A percentile compares a stretch with the other conserved stretches of the same genome.
phyloP scores from a whole-genome alignment of 53 echinoderm and acorn worm genomes.

The Echinarachnius parma region DNA sequence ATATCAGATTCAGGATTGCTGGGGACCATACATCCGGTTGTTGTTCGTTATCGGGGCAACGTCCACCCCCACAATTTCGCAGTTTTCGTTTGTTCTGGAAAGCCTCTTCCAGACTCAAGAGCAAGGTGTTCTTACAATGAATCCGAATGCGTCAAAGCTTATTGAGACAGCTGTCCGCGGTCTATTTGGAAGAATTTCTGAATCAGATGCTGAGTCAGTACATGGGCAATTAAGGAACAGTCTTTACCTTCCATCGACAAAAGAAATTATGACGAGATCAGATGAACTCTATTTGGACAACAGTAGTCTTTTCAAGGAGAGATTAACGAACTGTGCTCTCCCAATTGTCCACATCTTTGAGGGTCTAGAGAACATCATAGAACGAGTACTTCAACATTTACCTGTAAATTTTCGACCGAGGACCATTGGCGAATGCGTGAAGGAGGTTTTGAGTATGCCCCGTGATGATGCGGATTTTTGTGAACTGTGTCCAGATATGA shows the following conservation, averaged over 20 bases:
- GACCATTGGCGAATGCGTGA: conserved; percentile 15
- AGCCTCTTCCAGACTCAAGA: conserved; percentile 6
- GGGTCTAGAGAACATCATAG: background rate
- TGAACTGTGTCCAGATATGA: background rate
- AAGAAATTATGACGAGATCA: conserved; percentile 5
- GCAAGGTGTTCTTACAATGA: background rate
- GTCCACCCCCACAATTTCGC: conserved; percentile 29
- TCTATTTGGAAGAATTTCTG: background rate
- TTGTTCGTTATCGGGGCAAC: conserved; percentile 38
- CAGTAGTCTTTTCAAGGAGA: conserved; percentile 6
- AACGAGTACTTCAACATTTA: background rate
- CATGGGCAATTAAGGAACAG: background rate
- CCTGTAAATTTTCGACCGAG: conserved; percentile 24
- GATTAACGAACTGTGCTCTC: conserved; percentile 10
- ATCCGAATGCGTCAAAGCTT: conserved; percentile 25
- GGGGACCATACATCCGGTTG: background rate
- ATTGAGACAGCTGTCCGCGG: background rate
- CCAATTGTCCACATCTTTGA: conserved; percentile 7
- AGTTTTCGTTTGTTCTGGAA: conserved; percentile 44
- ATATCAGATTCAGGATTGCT: conserved; percentile 37
- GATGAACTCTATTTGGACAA: conserved; percentile 24
- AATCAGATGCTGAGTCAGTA: background rate
- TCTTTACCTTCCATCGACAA: conserved; percentile 38
- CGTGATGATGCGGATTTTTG: background rate
- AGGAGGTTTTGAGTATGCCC: conserved; percentile 19